Base-by-base conservation (phyloP, 2,888 invertebrate species). In the Cataglyphis livida region DNA sequence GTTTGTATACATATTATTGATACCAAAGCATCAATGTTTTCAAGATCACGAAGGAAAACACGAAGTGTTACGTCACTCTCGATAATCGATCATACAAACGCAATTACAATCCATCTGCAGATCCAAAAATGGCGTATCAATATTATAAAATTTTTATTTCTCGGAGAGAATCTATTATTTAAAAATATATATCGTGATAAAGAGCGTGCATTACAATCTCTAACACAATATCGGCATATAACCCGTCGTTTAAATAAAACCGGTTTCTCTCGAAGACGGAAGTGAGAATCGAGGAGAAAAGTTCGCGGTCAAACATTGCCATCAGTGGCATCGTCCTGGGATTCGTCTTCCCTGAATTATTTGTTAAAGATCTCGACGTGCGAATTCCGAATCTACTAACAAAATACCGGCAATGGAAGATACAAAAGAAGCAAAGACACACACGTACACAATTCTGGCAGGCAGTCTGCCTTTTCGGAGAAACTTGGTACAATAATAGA, bases 401-500 rank as follows among this genome's bases (percentile, higher is more conserved):
- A 57, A 70, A 68, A 35, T 25, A 21, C 0, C 15, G 18, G 0
- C 41, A 41, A 7, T 35, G 51, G 0, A n/a, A 25, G 1, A 70
- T 7, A 41, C 38, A 15, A 25, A 21, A 79, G 35, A 32, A 18
- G 21, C 41, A 32, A 64, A 71, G 64, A 74, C 41, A 41, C 61
- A 41, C 32, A 32, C 3, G 5, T 5, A 41, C 41, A 41, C 61
- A 32, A 25, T 48, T 28, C 51, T 48, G 28, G 35, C 61, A 62
- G 64, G 64, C 57, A 61, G 68, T 54, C 44, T 44, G 64, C 59
- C 85, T 82, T 66, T 86, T 88, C 35, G 76, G 82, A 84, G 85
- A 64, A 84, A 78, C 82, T 82, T 83, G 81, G 75, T 81, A 88
- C 85, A 87, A 90, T 89, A 89, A 90, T 89, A 90, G 88, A 90